phyloP scores from a whole-genome alignment of 2,797 vertebrate genomes.

The Eulemur coronatus region DNA sequence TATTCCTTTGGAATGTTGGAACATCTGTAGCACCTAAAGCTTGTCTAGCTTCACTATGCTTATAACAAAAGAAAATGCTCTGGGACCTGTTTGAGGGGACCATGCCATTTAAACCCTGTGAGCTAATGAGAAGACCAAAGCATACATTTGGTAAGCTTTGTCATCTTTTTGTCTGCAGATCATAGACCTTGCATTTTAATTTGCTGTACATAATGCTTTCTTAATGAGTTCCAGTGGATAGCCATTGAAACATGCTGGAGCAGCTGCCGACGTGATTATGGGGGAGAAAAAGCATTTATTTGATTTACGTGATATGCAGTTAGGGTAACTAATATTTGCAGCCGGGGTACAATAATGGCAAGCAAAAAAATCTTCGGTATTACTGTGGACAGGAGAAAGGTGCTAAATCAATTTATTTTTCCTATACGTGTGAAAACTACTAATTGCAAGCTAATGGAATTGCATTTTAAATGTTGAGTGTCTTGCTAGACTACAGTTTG shows the following conservation, averaged over 20 bases:
- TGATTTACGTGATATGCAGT: constrained; percentile 85
- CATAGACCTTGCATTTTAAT: constrained; percentile 87
- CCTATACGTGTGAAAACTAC: constrained; percentile 81
- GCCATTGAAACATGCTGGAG: constrained; percentile 84
- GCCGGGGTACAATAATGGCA: constrained; percentile 77
- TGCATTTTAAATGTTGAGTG: constrained; percentile 71
- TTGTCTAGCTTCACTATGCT: constrained; percentile 54
- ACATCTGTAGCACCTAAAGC: constrained; percentile 61
- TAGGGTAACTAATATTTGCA: constrained; percentile 85
- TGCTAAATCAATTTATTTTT: constrained; percentile 86
- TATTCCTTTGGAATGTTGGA: constrained; percentile 26
- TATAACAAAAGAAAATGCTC: constrained; percentile 69
- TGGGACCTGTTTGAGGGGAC: constrained; percentile 74
- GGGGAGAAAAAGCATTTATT: constrained; percentile 78
- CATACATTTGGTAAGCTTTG: constrained; percentile 85
- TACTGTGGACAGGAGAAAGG: constrained; percentile 80
- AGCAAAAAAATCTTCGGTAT: constrained; percentile 64
- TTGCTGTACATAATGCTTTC: constrained; percentile 86
- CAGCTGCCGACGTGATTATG: constrained; percentile 82
- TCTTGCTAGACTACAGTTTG: constrained; percentile 73
- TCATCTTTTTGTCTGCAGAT: constrained; percentile 88
- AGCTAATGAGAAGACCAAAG: constrained; percentile 86
- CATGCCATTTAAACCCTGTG: constrained; percentile 74
- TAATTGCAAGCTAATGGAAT: constrained; percentile 85
- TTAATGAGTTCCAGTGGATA: constrained; percentile 87